Base-by-base conservation (phyloP, 1,140 invertebrate species). In the Euura lappo region DNA sequence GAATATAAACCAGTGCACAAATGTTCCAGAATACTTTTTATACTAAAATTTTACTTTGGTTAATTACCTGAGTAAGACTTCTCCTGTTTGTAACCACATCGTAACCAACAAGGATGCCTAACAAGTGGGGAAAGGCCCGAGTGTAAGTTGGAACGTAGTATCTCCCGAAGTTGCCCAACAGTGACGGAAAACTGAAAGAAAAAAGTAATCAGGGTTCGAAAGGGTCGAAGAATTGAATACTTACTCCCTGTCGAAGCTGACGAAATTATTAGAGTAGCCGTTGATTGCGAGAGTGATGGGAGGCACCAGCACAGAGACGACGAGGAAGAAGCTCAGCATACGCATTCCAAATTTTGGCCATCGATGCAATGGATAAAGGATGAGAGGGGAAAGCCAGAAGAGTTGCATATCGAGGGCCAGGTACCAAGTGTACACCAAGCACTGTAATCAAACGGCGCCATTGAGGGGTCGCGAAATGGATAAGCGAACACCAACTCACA, bases 321-420 rank as follows among this genome's bases (percentile, higher is more conserved):
- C 45, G 69, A 70, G 45, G 42, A 70, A 45, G 42, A 44, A 6
- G 47, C 4, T 42, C 44, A 76, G 10, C 13, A 78, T 72, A n/a
- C 13, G 44, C 2, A 75, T 42, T 43, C 75, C 75, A 13, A 78
- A 45, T 71, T 78, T 78, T 51, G 71, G 75, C 51, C 51, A 72
- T 69, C 71, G 74, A 11, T 67, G 51, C 10, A 84, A 45, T 3
- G 85, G 89, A 65, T 86, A 86, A 13, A 91, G 72, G 2, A 91
- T 74, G 2, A 91, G n/a, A 2, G 89, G 89, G 5, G 89, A 88
- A 45, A 93, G 68, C 8, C 92, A 79, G 76, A 92, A 93, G 70
- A 94, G 89, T 80, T 94, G 93, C 86, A 94, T 92, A 78, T 95
- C 94, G 46, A 93, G 92, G 2, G 93, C 86, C 42, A 91, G 72